These are phyloP conservation scores for Hoplostethus atlanticus DNA, from an alignment of 2,797 vertebrate genomes.

Conservation along the genomic window DNA sequence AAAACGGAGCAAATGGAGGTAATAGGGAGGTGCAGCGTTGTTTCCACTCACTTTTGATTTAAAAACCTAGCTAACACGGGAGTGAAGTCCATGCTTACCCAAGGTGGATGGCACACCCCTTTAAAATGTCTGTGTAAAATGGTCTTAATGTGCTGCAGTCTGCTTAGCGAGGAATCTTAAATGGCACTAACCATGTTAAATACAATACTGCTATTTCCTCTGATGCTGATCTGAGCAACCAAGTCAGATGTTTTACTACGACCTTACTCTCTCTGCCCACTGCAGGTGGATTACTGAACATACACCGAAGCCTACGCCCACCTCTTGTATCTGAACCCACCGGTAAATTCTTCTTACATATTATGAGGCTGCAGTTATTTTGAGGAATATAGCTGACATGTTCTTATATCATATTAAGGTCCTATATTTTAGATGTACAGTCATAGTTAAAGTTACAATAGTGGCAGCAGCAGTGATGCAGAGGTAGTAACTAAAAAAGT, in stretches of 20 bases:
- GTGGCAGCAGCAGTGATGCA: background rate
- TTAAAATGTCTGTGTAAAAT: no score
- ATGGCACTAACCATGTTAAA: background rate
- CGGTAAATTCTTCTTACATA: slow-evolving; percentile 53
- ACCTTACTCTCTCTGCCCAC: slow-evolving; percentile 5
- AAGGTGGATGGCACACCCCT: no score
- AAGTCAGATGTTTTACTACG: background rate
- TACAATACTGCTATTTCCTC: background rate
- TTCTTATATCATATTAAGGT: background rate
- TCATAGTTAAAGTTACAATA: no score
- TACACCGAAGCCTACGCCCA: slow-evolving; percentile 34
- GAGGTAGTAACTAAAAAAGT: background rate
- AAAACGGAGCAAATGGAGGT: background rate
- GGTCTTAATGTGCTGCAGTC: no score
- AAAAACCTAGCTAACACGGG: background rate
- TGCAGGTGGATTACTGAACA: slow-evolving; percentile 41
- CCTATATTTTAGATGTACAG: background rate
- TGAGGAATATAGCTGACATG: background rate
- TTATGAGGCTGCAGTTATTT: background rate
- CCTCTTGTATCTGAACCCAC: slow-evolving; percentile 34
- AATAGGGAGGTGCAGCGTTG: no score
- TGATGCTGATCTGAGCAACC: no score
- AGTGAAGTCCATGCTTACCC: background rate
- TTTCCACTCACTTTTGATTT: background rate
- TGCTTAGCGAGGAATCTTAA: background rate